A percentile compares a stretch with the other conserved stretches of the same genome.
Conservation (phyloP, 2,113 vertebrate species). For the Hirundichthys speculiger region DNA sequence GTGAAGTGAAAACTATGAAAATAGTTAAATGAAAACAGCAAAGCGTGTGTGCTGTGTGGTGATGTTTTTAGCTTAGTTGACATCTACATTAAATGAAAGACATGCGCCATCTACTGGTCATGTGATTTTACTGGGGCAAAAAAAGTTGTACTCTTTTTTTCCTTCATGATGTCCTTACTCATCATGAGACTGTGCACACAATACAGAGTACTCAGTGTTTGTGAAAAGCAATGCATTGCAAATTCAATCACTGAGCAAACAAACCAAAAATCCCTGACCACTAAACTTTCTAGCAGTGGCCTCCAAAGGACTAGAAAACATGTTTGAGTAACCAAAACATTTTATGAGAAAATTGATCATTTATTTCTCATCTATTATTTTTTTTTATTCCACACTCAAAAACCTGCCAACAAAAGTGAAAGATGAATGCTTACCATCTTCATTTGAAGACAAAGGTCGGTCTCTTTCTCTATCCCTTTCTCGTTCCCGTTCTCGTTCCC, state of each 20-base stretch:
- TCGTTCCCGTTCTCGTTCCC: slow-evolving; percentile 1
- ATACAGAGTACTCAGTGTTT: background rate
- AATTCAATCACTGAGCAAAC: too few relatives aligned
- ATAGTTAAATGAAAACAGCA: background rate
- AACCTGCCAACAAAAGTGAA: background rate
- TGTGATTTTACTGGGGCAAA: background rate
- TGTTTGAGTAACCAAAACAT: background rate
- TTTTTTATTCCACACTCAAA: background rate
- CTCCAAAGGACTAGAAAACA: background rate
- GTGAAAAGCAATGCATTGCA: background rate
- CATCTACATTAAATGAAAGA: slow-evolving; percentile 4
- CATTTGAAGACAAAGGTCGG: slow-evolving; percentile 69
- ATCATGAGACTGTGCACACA: background rate
- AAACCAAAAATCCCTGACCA: too few relatives aligned
- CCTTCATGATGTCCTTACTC: background rate
- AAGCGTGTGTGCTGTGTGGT: background rate
- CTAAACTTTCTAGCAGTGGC: too few relatives aligned
- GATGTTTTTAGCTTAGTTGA: background rate
- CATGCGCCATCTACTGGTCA: slow-evolving; percentile 27
- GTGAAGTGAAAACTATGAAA: background rate
- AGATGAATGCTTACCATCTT: slow-evolving; percentile 72
- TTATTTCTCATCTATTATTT: background rate
- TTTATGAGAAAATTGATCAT: background rate
- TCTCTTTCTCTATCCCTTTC: slow-evolving; percentile 63
- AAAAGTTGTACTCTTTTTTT: background rate